Percentiles rank a stretch among this genome's conserved stretches.
phyloP scores from a whole-genome alignment of 1,140 invertebrate species.

The silkworm (Bombyx mori) region ASM3026992v2 NC_085124.1:6960001-6960500 shows the following conservation, averaged over 20 bases:
- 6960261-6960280: background rate
- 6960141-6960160: too few species aligned
- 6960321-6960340: background rate
- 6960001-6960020: too few species aligned
- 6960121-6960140: too few species aligned
- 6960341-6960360: background rate
- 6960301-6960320: background rate
- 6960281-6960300: background rate
- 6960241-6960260: background rate
- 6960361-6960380: conserved; percentile 84
- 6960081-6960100: too few species aligned
- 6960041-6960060: too few species aligned
- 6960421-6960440: conserved; percentile 98
- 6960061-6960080: too few species aligned
- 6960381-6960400: conserved; percentile 94
- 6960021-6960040: too few species aligned
- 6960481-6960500: conserved; percentile 95
- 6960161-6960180: too few species aligned
- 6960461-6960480: conserved; percentile 97
- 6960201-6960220: too few species aligned
- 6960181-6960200: too few species aligned
- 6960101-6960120: too few species aligned
- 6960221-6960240: too few species aligned
- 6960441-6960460: conserved; percentile 97
- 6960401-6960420: conserved; percentile 94